phyloP scores from a whole-genome alignment of 2,113 vertebrate genomes.

The Hyaena hyaena region DNA sequence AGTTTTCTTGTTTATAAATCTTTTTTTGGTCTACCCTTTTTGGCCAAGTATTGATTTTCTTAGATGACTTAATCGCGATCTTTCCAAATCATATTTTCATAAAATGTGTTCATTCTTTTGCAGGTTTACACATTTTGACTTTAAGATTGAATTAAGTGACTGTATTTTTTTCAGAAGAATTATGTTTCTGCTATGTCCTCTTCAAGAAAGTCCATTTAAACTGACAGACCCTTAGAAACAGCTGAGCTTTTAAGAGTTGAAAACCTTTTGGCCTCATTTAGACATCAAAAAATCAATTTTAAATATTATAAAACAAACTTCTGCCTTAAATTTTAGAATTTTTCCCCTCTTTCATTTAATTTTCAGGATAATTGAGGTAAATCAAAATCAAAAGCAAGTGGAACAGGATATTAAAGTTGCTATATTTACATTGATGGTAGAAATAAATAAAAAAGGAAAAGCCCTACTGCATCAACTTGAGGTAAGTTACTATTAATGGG shows the following conservation, averaged over 20 bases:
- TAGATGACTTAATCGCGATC: background rate
- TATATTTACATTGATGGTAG: conserved; percentile 97
- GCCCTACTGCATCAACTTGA: conserved; percentile 96
- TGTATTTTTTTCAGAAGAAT: conserved; percentile 22
- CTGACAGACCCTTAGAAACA: background rate
- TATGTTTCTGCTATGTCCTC: conserved; percentile 33
- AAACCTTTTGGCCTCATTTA: conserved; percentile 42
- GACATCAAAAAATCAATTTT: conserved; percentile 21
- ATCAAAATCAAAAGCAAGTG: conserved; percentile 96
- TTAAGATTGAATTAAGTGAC: conserved; percentile 4
- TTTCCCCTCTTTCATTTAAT: conserved; percentile 47
- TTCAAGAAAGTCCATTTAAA: conserved; percentile 28
- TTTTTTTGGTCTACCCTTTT: background rate
- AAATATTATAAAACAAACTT: background rate
- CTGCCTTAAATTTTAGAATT: conserved; percentile 5
- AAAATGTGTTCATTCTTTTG: conserved; percentile 18
- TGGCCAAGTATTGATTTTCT: background rate
- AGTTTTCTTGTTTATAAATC: conserved; percentile 40
- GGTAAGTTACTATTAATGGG: conserved; percentile 83
- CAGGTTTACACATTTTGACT: background rate
- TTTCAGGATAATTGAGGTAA: conserved; percentile 96
- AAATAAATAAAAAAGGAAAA: conserved; percentile 99
- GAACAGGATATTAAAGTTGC: conserved; percentile 99
- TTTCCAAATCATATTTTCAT: conserved; percentile 32
- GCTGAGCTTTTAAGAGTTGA: conserved; percentile 15